These are phyloP conservation scores for Aphelenchoides avenae DNA, from an alignment of 1,140 invertebrate species.

Conservation along the genomic window DNA sequence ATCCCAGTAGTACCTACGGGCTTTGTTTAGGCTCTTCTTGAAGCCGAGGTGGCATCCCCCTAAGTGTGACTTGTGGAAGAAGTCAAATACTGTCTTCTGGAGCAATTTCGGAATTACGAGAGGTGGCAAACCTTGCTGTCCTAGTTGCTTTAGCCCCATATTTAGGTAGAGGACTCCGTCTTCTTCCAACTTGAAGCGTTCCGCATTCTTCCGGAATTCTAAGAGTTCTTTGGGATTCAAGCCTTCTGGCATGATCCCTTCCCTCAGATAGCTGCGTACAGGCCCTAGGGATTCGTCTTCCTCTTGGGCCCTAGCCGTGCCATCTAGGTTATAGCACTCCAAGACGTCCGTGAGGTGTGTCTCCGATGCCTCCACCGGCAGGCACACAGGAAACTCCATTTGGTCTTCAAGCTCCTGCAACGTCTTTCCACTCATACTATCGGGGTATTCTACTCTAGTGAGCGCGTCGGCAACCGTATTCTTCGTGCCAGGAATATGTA, in stretches of 20 bases:
- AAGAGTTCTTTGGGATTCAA: neutral
- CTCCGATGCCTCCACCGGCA: neutral
- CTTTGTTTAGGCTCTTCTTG: conserved; percentile 10
- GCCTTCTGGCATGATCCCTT: conserved; percentile 1
- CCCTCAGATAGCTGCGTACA: conserved; percentile 6
- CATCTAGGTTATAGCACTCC: neutral
- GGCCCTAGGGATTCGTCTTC: neutral
- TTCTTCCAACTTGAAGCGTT: neutral
- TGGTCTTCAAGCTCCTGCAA: conserved; percentile 15
- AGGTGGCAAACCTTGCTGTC: too few relatives aligned
- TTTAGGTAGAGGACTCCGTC: neutral
- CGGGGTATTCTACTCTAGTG: neutral
- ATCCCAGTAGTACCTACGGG: conserved; percentile 14
- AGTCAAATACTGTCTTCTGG: conserved; percentile 12
- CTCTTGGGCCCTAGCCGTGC: neutral
- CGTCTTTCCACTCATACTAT: neutral
- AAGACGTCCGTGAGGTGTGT: neutral
- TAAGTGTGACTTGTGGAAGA: conserved; percentile 4
- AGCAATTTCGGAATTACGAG: conserved; percentile 3
- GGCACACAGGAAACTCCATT: conserved; percentile 8
- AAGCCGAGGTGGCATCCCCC: conserved; percentile 7
- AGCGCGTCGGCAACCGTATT: conserved; percentile 14
- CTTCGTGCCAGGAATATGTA: conserved; percentile 7
- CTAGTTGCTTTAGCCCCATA: too few relatives aligned
- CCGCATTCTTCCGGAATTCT: neutral